Conservation (phyloP, 2,888 invertebrate genomes). For the Pecten maximus region DNA sequence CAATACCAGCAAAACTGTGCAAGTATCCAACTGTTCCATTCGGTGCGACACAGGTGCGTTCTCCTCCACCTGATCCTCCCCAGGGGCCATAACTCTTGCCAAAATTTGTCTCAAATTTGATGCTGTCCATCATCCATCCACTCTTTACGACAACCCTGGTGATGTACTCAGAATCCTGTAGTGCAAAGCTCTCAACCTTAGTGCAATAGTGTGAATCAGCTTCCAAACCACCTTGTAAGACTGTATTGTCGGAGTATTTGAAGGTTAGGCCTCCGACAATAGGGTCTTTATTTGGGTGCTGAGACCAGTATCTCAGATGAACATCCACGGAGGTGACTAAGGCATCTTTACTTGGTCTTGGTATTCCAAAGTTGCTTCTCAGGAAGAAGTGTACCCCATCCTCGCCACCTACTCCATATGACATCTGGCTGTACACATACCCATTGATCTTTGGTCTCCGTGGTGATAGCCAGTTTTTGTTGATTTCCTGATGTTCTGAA, state of each 20-base stretch:
- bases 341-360: background rate
- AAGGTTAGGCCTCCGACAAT: background rate
- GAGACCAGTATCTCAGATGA: background rate
- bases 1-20: conserved; percentile 33
- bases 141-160: background rate
- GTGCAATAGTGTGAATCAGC: background rate
- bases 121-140: background rate
- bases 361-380: background rate
- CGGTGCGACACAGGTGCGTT: background rate
- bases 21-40: background rate
- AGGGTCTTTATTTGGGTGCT: background rate
- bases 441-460: background rate
- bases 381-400: background rate
- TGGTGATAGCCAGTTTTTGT: background rate
- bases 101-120: background rate
- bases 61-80: background rate
- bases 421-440: background rate
- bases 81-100: conserved; percentile 18
- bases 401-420: background rate
- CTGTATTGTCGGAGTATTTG: background rate
- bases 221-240: background rate
- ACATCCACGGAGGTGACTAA: background rate
- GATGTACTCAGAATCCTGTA: background rate
- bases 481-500: background rate
- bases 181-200: background rate